Base-by-base conservation (phyloP, 2,113 vertebrate genomes). In the Xiphorhynchus elegans region DNA sequence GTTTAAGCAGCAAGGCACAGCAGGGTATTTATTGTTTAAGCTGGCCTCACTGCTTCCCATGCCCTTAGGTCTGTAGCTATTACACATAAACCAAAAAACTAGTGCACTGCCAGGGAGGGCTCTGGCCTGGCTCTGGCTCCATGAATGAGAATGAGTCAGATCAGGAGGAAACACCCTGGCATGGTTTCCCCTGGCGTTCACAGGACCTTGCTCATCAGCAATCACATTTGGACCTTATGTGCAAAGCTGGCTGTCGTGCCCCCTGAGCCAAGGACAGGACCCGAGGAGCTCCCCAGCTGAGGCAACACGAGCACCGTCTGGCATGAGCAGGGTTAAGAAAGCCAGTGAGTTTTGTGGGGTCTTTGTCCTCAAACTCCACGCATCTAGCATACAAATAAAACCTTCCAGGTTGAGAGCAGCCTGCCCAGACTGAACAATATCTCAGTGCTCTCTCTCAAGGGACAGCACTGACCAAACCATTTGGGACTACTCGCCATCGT, bases 1-100 rank as follows among this genome's bases (percentile, higher is more conserved):
- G 44, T 94, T 93, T 95, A 96, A 93, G 94, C 74, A 96, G 94
- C 52, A 95, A 95, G 68, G 91, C 94, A 95, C 91, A 93, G 77
- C 69, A 83, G 93, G 88, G 76, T 96, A 68, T 91, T 92, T 87
- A 91, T 88, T 95, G 86, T 95, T 89, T 84, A 97, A 93, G 88
- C 66, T 95, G 97, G 81, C 81, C 78, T 80, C 74, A 70, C 90
- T 46, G 91, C 90, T 92, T 97, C 89, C 77, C 76, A 72, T 79
- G 87, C 81, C 84, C 84, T 85, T 81, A 96, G 96, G 96, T 95
- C 77, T 95, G 17, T 39, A 93, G 79, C 93, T 96, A 91, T 91
- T 95, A 88, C 84, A 81, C 74, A 92, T 92, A 96, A 98, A 97
- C 77, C 79, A 95, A 89, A 96, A 94, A 92, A 68, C 40, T 73